Evolutionary conservation across 2,888 invertebrate species (phyloP), one percentile per base, ranked within the genome.

Genomic region (Ormyrus labotus): DNA sequence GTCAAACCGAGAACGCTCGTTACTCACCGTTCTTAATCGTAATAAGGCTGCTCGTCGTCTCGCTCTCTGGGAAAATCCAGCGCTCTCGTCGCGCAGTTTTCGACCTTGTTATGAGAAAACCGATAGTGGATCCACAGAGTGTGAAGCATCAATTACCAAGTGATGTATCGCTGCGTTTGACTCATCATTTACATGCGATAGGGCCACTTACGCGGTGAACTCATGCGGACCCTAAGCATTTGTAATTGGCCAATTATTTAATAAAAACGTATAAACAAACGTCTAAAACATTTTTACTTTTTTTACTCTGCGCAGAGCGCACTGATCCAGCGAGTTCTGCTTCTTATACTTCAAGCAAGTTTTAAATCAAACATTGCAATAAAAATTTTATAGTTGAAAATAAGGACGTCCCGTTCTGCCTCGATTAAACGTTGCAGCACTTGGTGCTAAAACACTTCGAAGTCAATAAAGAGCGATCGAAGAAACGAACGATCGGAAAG

Each of bases 1-100:
- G 86, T 89, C 87, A 86, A 86, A 85, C 53, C 60, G 60, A 53
- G 9, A 53, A 7, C 45, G 13, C 11, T 67, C 61, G 47, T 75
- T 68, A 68, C 61, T 68, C 51, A 75, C 34, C 34, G 34, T 67
- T 10, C 8, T 68, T 53, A 58, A 53, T 51, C 34, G 11, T 67
- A 58, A 51, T 50, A 53, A 47, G 10, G 9, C 47, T 34, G 10
- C 34, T 53, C 9, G 13, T 65, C 48, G 34, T 0, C 13, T 13
- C 13, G 13, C 8, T 1, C 5, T 2, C 48, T 71, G 70, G 65
- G 57, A 48, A 65, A 65, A 50, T 48, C 45, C 5, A 48, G 50
- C 34, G n/a, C 13, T 13, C 53, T 55, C 45, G 34, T 64, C 47
- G 9, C 34, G 1, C 5, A 63, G 3, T 63, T 63, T 63, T 3